Base-by-base conservation (phyloP, 2,113 vertebrate genomes). In the Pangasianodon hypophthalmus region DNA sequence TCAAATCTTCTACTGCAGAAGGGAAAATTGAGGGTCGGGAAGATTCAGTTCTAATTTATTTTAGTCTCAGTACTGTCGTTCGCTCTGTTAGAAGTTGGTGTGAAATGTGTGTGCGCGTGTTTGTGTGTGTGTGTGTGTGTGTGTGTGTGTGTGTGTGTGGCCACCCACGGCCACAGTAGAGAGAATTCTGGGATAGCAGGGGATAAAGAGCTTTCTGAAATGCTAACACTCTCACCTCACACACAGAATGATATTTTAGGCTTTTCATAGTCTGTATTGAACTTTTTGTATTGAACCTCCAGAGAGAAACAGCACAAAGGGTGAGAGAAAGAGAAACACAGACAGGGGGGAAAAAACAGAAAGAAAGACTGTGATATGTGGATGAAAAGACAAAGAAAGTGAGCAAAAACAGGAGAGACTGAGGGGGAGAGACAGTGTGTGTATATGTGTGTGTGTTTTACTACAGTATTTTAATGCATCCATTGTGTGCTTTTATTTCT, bases 391-490 rank as follows among this genome's bases (percentile, higher is more conserved):
- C 41, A 62, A 44, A 62, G 37, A 81, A 37, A 52, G 6, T 6
- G 18, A 62, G 41, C 1, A 14, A 56, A 29, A 84, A 62, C 6
- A 9, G 21, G 19, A 62, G n/a, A 60, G 19, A 62, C n/a, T 50
- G 46, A 37, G 52, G 56, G 69, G 32, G 64, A 16, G 64, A 67
- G 29, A 67, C 29, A 13, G 11, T n/a, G 41, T 71, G 56, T 41
- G 58, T 81, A n/a, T 85, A 73, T 77, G 60, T 44, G 41, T 91
- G 48, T 75, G 26, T 82, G 48, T 91, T 99, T 98, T 54, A 1
- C 18, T 32, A 13, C 8, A 46, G 3, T 26, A 54, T 54, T 21
- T 79, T 46, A 79, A 48, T 79, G 44, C 0, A 80, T 50, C 50
- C 46, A 50, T 50, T 79, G 26, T 81, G 50, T 54, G 14, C 50